phyloP scores from a whole-genome alignment of 2,113 vertebrate genomes.

The Ceuthmochares aereus region DNA sequence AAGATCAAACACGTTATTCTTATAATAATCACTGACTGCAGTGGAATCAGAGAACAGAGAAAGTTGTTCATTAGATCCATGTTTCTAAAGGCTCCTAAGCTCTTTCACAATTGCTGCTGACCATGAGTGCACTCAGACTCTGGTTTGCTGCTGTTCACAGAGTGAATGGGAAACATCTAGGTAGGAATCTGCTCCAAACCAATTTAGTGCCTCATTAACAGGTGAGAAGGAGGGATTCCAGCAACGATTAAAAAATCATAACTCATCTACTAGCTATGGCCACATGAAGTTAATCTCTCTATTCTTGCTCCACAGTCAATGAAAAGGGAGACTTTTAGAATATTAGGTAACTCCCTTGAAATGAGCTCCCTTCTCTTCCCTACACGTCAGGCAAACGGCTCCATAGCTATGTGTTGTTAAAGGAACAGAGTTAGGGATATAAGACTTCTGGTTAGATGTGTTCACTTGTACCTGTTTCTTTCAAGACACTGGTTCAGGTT shows the following conservation, averaged over 20 bases:
- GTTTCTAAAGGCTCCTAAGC: neutral
- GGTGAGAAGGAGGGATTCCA: neutral
- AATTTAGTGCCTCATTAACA: neutral
- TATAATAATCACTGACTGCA: neutral
- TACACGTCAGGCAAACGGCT: neutral
- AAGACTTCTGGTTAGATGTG: neutral
- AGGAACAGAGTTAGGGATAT: neutral
- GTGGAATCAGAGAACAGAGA: neutral
- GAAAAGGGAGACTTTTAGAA: neutral
- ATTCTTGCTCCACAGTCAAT: neutral
- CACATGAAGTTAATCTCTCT: neutral
- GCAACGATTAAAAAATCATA: neutral
- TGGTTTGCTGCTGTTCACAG: neutral
- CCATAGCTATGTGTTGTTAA: neutral
- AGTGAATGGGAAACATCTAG: neutral
- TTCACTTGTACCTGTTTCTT: neutral
- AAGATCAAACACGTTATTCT: neutral
- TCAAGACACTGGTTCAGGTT: neutral
- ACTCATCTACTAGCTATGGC: neutral
- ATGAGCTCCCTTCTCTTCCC: neutral
- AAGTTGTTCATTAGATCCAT: neutral
- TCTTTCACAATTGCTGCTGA: neutral
- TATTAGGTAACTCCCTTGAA: neutral
- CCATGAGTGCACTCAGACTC: neutral
- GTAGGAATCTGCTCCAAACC: neutral